Base-by-base conservation (phyloP, 2,888 invertebrate genomes). In the Bombyx huttoni region DNA sequence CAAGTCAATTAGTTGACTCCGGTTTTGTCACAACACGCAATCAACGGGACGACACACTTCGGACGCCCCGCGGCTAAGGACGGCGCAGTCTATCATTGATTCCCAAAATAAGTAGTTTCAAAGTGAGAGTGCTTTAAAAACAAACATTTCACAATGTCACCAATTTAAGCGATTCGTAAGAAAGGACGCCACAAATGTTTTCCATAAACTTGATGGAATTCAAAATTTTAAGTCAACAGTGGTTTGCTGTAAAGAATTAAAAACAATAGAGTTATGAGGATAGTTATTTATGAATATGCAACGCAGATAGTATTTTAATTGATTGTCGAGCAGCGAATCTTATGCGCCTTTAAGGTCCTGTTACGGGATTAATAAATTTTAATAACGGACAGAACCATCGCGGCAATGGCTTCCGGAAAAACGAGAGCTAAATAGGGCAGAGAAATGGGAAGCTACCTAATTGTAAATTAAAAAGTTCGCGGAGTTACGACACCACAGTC, bases 381-480 rank as follows among this genome's bases (percentile, higher is more conserved):
- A 83, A 86, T 86, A 83, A 86, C 77, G 71, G 76, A 78, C 75
- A 69, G 58, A 58, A 73, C 70, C 68, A 70, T 70, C 72, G 73
- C 65, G 61, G 67, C 70, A 64, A 68, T 71, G 75, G 80, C 75
- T 75, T 79, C 84, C 81, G 82, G 83, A 84, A 85, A 85, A 87
- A 84, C 81, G 83, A 81, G 79, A 85, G 86, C 87, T 88, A 87
- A 87, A 88, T 87, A 87, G 86, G 86, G 78, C 86, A 86, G 84
- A 84, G 86, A 87, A 86, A 87, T 86, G 87, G 82, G 86, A 86
- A 85, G 86, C 87, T 87, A 87, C 86, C 86, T 88, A 87, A 88
- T 88, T 87, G 87, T 88, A 88, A 88, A 88, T 88, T 88, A 88
- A 88, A 88, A 88, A 88, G 87, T 88, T 88, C 86, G 85, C 82